A percentile compares a stretch with the other conserved stretches of the same genome.
Evolutionary conservation across 2,113 vertebrate genomes (phyloP).

Genomic region (Crotalus tigris): DNA sequence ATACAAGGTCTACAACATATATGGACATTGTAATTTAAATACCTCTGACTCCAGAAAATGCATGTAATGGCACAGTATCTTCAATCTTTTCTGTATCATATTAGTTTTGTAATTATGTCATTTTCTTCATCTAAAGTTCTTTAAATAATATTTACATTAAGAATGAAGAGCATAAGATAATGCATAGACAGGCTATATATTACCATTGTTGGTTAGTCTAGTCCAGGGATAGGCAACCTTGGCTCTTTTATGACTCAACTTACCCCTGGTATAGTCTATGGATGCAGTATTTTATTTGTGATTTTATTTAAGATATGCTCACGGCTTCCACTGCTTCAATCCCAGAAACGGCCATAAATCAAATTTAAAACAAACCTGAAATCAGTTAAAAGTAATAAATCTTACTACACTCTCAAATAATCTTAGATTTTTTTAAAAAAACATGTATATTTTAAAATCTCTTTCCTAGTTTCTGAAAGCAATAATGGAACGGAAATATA

Average conservation of each 20-base stretch:
- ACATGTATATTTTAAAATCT: background rate
- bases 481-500: slow-evolving; percentile 72
- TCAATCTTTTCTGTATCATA: background rate
- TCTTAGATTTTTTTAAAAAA: background rate
- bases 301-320: background rate
- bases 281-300: background rate
- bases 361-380: background rate
- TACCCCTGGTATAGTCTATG: background rate
- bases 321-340: background rate
- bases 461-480: slow-evolving; percentile 79
- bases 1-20: background rate
- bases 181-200: background rate
- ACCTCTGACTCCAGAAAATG: background rate
- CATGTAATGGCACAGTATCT: background rate
- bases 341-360: background rate
- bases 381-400: background rate
- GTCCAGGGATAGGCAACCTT: too few relatives aligned
- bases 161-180: background rate
- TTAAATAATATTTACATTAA: background rate
- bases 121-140: background rate
- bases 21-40: background rate
- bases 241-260: too few relatives aligned
- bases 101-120: background rate
- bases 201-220: background rate
- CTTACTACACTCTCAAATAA: background rate